A percentile compares a stretch with the other conserved stretches of the same genome.
Conservation (phyloP, 2,113 vertebrate genomes). For the Macaca fascicularis region DNA sequence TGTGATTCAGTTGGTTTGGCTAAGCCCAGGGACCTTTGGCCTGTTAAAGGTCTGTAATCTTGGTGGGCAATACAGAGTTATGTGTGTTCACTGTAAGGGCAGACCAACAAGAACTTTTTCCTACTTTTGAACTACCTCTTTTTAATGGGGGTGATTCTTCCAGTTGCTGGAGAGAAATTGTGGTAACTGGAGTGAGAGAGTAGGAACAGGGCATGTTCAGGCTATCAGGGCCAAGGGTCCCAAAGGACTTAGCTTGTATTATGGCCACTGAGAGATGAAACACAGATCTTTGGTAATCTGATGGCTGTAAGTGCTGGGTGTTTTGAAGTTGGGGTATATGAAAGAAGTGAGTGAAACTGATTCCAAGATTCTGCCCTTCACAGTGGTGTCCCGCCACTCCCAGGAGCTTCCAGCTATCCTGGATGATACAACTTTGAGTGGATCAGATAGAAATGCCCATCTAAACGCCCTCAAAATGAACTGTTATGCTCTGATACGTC, state of each 20-base stretch:
- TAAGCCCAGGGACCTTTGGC: slow-evolving; percentile 68
- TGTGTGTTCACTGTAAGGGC: slow-evolving; percentile 87
- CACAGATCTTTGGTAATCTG: slow-evolving; percentile 91
- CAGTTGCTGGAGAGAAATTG: slow-evolving; percentile 62
- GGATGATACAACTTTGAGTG: slow-evolving; percentile 79
- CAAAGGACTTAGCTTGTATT: slow-evolving; percentile 41
- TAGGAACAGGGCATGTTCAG: slow-evolving; percentile 67
- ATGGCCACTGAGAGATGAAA: slow-evolving; percentile 83
- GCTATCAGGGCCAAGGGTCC: slow-evolving; percentile 51
- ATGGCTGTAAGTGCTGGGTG: slow-evolving; percentile 78
- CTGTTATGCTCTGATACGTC: slow-evolving; percentile 91
- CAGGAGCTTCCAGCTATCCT: slow-evolving; percentile 88
- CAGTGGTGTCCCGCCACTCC: slow-evolving; percentile 91
- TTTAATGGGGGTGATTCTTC: neutral
- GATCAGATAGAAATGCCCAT: slow-evolving; percentile 86
- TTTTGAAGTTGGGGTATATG: neutral
- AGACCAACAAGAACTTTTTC: slow-evolving; percentile 82
- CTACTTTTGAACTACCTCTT: neutral
- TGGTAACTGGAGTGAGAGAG: neutral
- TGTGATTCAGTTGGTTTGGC: slow-evolving; percentile 83
- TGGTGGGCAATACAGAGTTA: slow-evolving; percentile 83
- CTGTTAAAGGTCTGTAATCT: slow-evolving; percentile 86
- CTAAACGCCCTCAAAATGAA: slow-evolving; percentile 96
- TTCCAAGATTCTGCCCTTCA: slow-evolving; percentile 30
- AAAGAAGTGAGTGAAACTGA: neutral